Evolutionary conservation across 2,797 vertebrate genomes (phyloP).

Genomic region (Sandelia bainsii): DNA sequence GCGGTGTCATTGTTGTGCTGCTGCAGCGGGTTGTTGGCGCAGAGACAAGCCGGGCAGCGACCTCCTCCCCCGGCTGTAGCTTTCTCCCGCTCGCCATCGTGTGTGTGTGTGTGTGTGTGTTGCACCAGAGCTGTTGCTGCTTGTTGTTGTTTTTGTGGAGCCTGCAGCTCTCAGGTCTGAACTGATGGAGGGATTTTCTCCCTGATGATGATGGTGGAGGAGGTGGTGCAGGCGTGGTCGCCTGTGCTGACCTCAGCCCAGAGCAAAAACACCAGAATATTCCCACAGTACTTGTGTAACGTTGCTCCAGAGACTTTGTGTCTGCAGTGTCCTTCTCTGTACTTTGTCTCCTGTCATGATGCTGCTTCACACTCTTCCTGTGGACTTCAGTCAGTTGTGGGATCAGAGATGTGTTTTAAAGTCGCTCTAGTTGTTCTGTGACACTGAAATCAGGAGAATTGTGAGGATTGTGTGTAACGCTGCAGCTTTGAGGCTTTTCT

Average conservation of each 20-base stretch:
- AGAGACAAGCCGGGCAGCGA: not conserved
- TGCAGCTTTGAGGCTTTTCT: constrained; percentile 30
- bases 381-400: too few species aligned
- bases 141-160: constrained; percentile 18
- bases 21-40: not conserved
- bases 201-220: not conserved
- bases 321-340: not conserved
- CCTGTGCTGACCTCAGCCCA: constrained; percentile 52
- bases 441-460: not conserved
- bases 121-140: constrained; percentile 32
- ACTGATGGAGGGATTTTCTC: constrained; percentile 2
- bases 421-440: not conserved
- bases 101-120: not conserved
- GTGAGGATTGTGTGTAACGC: not conserved
- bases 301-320: too few species aligned
- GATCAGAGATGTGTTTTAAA: too few species aligned
- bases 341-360: constrained; percentile 2
- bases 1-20: too few species aligned
- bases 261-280: constrained; percentile 29
- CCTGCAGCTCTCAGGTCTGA: constrained; percentile 8
- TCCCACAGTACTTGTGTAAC: not conserved
- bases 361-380: too few species aligned
- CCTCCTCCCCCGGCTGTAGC: not conserved
- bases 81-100: constrained; percentile 1
- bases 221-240: constrained; percentile 66